Evolutionary conservation across 2,113 vertebrate species (phyloP).

Genomic region (Origma solitaria): DNA sequence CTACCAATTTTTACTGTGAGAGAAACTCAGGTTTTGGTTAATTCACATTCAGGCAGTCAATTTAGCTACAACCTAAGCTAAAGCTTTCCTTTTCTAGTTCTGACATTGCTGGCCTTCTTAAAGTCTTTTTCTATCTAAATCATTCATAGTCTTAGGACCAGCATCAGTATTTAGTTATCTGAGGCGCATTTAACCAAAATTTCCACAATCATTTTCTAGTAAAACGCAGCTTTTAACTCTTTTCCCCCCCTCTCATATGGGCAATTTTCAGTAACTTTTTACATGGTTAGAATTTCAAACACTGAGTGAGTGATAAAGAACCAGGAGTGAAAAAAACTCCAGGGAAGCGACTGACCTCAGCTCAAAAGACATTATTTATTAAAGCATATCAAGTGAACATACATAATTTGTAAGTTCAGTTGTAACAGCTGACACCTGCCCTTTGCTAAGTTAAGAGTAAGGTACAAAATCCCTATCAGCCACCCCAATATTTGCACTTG

Average conservation of each 20-base stretch:
- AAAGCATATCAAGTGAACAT: background rate
- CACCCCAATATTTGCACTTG: background rate
- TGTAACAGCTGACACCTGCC: background rate
- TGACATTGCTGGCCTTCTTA: background rate
- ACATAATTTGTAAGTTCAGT: background rate
- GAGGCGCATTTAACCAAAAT: background rate
- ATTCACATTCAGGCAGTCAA: background rate
- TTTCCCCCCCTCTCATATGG: fast-evolving
- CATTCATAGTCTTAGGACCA: background rate
- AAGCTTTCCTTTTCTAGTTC: background rate
- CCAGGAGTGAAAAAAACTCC: background rate
- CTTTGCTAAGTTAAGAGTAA: background rate
- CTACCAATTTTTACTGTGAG: background rate
- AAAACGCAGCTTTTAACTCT: background rate
- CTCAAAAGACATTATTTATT: background rate
- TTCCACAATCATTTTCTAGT: background rate
- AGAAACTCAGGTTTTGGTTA: background rate
- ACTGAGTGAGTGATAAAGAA: background rate
- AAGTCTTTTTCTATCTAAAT: background rate
- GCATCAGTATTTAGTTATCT: background rate
- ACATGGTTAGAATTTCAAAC: background rate
- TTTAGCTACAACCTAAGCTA: background rate
- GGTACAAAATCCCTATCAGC: fast-evolving
- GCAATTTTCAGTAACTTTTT: background rate
- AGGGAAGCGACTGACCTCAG: background rate